A percentile compares a stretch with the other conserved stretches of the same genome.
phyloP scores from a whole-genome alignment of 1,140 invertebrate species.

The Phenacoccus solenopsis region DNA sequence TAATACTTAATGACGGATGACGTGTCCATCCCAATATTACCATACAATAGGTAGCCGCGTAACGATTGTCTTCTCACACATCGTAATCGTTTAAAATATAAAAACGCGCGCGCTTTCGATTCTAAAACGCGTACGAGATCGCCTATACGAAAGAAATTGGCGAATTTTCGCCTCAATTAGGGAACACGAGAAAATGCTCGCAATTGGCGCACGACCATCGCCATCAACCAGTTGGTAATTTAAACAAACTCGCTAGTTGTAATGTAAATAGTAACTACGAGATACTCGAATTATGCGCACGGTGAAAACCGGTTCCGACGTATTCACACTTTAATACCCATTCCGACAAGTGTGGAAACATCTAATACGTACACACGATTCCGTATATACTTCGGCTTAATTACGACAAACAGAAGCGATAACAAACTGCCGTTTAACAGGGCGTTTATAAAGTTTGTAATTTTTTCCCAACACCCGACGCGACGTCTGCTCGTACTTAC shows the following conservation, averaged over 20 bases:
- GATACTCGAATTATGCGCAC: neutral
- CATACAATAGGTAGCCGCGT: neutral
- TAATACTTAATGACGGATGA: neutral
- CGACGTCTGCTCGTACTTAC: too few species aligned
- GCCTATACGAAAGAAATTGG: too few species aligned
- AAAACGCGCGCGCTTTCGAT: too few species aligned
- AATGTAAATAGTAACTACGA: neutral
- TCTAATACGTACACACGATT: too few species aligned
- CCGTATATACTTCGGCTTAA: neutral
- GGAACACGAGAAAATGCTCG: neutral
- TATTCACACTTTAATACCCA: neutral
- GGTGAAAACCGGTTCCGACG: neutral
- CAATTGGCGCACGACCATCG: neutral
- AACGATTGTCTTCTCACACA: too few species aligned
- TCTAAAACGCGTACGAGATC: too few species aligned
- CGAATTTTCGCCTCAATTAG: neutral
- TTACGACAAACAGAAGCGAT: neutral
- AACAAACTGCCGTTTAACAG: constrained; percentile 1
- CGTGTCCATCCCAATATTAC: neutral
- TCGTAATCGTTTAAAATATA: too few species aligned
- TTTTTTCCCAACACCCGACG: too few species aligned
- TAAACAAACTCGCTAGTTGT: constrained; percentile 7
- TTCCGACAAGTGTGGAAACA: too few species aligned
- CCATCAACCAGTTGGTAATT: neutral
- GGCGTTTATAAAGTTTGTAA: neutral